A percentile compares a stretch with the other conserved stretches of the same genome.
These are phyloP conservation scores for Drosophila tristis DNA, from an alignment of 1,140 invertebrate species.

Conservation along the genomic window DNA sequence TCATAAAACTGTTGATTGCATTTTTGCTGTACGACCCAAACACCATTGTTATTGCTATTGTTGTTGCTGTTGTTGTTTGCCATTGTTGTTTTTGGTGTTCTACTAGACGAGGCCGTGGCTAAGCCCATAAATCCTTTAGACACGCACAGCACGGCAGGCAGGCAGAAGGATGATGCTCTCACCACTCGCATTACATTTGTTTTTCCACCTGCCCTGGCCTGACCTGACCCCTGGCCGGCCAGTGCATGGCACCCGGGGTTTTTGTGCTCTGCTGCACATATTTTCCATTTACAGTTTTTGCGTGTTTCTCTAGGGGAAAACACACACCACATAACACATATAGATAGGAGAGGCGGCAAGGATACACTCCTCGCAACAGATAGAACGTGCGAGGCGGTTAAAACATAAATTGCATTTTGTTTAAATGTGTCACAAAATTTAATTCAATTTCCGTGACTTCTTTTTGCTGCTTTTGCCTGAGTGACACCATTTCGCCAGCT, in stretches of 20 bases:
- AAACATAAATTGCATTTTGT: slow-evolving; percentile 15
- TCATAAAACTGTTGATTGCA: slow-evolving; percentile 56
- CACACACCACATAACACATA: background rate
- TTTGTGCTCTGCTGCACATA: slow-evolving; percentile 40
- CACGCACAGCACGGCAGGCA: slow-evolving; percentile 8
- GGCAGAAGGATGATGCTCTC: slow-evolving; percentile 7
- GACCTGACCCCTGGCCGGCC: background rate
- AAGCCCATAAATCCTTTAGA: slow-evolving; percentile 46
- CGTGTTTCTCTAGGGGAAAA: slow-evolving; percentile 19
- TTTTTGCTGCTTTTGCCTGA: too few species aligned
- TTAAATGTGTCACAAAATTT: slow-evolving; percentile 29
- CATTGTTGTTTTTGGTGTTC: slow-evolving; percentile 2
- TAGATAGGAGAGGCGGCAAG: background rate
- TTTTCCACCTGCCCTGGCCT: slow-evolving; percentile 28
- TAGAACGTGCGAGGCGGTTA: background rate
- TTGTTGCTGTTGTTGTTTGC: background rate
- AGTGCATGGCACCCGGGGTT: background rate
- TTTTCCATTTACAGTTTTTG: slow-evolving; percentile 44
- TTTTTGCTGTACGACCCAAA: slow-evolving; percentile 19
- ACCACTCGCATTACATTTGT: slow-evolving; percentile 33
- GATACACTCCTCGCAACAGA: background rate
- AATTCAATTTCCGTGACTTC: slow-evolving; percentile 30
- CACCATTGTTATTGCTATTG: too few species aligned
- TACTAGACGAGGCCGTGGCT: slow-evolving; percentile 1
- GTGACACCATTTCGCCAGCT: background rate